Evolutionary conservation across 2,888 invertebrate genomes (phyloP).

Genomic region (Mystacides longicornis): DNA sequence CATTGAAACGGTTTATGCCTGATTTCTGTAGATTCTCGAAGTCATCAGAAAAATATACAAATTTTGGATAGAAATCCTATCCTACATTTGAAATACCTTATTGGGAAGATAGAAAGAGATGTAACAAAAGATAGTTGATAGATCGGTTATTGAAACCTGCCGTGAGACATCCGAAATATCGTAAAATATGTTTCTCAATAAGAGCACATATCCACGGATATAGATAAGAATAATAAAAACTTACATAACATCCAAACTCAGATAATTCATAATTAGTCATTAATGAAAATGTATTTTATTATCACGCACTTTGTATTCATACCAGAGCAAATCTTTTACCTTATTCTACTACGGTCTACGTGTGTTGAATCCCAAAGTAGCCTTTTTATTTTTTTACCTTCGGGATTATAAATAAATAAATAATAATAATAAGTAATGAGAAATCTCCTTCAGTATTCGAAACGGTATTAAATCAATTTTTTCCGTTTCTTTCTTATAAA

Average conservation of each 20-base stretch:
- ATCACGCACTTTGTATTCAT: slow-evolving; percentile 6
- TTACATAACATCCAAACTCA: background rate
- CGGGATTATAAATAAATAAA: slow-evolving; percentile 2
- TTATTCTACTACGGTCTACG: slow-evolving; percentile 5
- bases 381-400: background rate
- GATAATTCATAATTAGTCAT: slow-evolving; percentile 6
- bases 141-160: no score
- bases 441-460: slow-evolving; percentile 6
- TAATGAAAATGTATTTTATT: slow-evolving; percentile 9
- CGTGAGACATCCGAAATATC: no score
- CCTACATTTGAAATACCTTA: no score
- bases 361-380: slow-evolving; percentile 3
- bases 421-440: background rate
- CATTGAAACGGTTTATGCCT: no score
- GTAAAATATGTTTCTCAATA: no score
- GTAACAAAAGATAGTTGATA: no score
- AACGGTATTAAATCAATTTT: slow-evolving; percentile 6
- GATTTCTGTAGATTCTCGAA: no score
- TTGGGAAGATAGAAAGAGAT: no score
- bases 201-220: background rate
- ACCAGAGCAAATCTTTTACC: background rate
- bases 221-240: background rate
- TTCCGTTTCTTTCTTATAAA: slow-evolving; percentile 11
- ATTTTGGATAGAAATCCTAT: no score
- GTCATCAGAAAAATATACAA: no score